phyloP scores from a whole-genome alignment of 2,888 invertebrate species.

The Timandra comae region DNA sequence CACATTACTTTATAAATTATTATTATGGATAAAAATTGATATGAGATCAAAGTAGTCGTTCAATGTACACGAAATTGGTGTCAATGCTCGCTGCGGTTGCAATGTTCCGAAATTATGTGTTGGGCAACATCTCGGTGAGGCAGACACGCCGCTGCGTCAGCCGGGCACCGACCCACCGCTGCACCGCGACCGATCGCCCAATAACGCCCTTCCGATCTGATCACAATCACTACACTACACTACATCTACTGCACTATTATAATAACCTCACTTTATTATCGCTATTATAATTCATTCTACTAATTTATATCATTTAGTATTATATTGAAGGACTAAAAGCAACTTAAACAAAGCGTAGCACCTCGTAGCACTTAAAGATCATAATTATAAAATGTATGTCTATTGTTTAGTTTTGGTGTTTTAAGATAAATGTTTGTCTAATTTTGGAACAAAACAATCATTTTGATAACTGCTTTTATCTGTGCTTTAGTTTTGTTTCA shows the following conservation, averaged over 20 bases:
- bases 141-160: slow-evolving; percentile 32
- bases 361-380: slow-evolving; percentile 32
- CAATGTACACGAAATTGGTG: slow-evolving; percentile 66
- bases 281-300: neutral
- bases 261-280: slow-evolving; percentile 13
- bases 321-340: no score
- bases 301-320: no score
- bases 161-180: slow-evolving; percentile 45
- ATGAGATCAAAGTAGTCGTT: slow-evolving; percentile 40
- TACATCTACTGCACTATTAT: slow-evolving; percentile 31
- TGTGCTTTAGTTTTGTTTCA: slow-evolving; percentile 32
- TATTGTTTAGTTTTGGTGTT: no score
- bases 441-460: slow-evolving; percentile 2
- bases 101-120: slow-evolving; percentile 71
- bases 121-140: slow-evolving; percentile 45
- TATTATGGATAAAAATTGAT: slow-evolving; percentile 28
- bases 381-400: no score
- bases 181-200: slow-evolving; percentile 32
- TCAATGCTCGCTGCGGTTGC: slow-evolving; percentile 75
- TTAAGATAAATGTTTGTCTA: no score
- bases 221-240: slow-evolving; percentile 49
- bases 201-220: slow-evolving; percentile 53
- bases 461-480: slow-evolving; percentile 24
- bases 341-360: slow-evolving; percentile 40
- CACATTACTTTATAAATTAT: slow-evolving; percentile 8